These are phyloP conservation scores for Coptotermes formosanus DNA, from an alignment of 1,140 invertebrate genomes.

Conservation along the genomic window DNA sequence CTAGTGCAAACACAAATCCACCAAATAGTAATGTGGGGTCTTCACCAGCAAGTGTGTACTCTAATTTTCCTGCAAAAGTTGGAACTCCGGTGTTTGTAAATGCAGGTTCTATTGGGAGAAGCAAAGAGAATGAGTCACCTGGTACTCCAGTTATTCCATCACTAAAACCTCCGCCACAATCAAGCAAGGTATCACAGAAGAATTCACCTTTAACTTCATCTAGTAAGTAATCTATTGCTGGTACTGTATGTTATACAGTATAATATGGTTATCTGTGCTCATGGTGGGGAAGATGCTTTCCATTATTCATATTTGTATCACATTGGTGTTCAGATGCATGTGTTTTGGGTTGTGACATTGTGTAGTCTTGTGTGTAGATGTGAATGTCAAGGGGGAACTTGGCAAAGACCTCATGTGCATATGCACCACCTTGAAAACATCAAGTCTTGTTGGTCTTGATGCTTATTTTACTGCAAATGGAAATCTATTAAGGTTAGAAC, in stretches of 20 bases:
- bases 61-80: not conserved
- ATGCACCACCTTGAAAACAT: no score
- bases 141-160: slow-evolving; percentile 42
- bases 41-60: not conserved
- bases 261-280: no score
- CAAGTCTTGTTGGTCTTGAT: no score
- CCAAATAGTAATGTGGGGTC: not conserved
- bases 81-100: not conserved
- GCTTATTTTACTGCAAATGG: no score
- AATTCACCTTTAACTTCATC: slow-evolving; percentile 32
- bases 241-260: not conserved
- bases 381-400: no score
- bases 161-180: slow-evolving; percentile 47
- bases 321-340: no score
- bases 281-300: no score
- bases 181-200: slow-evolving; percentile 38
- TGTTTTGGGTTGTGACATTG: no score
- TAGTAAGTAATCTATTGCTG: not conserved
- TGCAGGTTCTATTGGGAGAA: not conserved
- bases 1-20: slow-evolving; percentile 48
- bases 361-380: no score
- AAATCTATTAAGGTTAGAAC: no score
- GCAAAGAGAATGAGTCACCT: not conserved
- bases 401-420: no score
- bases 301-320: no score